These are phyloP conservation scores for Anseranas semipalmata DNA, from an alignment of 2,113 vertebrate genomes.

Conservation along the genomic window DNA sequence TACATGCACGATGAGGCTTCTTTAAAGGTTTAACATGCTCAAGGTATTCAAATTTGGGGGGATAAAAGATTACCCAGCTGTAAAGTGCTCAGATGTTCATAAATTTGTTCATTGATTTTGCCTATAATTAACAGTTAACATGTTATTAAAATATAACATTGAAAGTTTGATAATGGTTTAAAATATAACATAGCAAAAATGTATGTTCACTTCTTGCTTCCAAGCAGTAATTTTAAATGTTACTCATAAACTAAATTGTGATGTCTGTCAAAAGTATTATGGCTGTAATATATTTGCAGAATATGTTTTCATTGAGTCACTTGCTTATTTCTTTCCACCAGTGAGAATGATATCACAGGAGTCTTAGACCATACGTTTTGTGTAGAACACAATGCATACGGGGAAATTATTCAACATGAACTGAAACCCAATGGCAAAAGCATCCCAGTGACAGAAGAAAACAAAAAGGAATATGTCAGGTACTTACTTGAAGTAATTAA, in stretches of 20 bases:
- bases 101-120: not conserved
- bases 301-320: not conserved
- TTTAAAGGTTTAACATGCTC: not conserved
- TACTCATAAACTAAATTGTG: not conserved
- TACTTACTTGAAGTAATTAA: slow-evolving; percentile 16
- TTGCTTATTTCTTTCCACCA: slow-evolving; percentile 56
- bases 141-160: not conserved
- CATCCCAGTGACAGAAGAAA: slow-evolving; percentile 94
- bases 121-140: not conserved
- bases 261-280: not conserved
- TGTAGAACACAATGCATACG: slow-evolving; percentile 96
- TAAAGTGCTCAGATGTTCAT: not conserved
- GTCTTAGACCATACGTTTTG: slow-evolving; percentile 99
- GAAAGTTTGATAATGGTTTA: not conserved
- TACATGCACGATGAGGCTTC: not conserved
- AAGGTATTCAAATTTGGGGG: not conserved
- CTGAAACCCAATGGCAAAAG: slow-evolving; percentile 98
- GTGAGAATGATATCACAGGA: slow-evolving; percentile 97
- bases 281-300: not conserved
- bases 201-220: not conserved
- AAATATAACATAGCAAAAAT: not conserved
- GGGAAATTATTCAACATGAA: slow-evolving; percentile 98
- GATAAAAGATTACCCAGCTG: not conserved
- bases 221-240: not conserved
- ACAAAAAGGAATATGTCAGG: slow-evolving; percentile 98